Evolutionary conservation across 2,113 vertebrate species (phyloP), one percentile per base, ranked within the genome.

Genomic region (Nematolebias whitei): DNA sequence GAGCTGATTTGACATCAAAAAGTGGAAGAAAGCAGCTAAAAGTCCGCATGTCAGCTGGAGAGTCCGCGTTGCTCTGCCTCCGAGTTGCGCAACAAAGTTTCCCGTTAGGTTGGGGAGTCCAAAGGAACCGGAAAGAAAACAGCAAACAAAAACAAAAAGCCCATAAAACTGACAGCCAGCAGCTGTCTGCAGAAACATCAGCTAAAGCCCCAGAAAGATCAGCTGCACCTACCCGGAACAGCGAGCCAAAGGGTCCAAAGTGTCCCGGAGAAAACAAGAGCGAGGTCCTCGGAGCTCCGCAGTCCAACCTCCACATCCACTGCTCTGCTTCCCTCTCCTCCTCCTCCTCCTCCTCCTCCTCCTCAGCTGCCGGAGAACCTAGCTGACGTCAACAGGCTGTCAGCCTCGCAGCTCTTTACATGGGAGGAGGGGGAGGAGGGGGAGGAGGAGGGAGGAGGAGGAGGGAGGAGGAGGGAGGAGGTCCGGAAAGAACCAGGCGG

Each of bases 321-420:
- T 72, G 72, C 19, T 57, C 76, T 76, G 59, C 4, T 19, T 78
- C 56, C 76, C 64, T 43, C 63, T 64, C 60, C 67, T 80, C 78
- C 29, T 73, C 51, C 60, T 61, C 69, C 63, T 80, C 78, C 38
- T 73, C 50, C 69, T 76, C 76, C 62, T 65, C 72, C 52, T 63
- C 58, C 44, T 60, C 58, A 5, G 79, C 71, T 76, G 76, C 79
- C 68, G 71, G 74, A 78, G 11, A 83, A 79, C 74, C 84, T 83
- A 64, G 70, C 58, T 92, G 90, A 92, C 91, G 91, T 92, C 91
- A 92, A 22, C 81, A 24, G 45, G 73, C 80, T 9, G 72, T 63
- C 66, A 0, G 76, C 59, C 61, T 74, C 53, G 41, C 8, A 69
- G 81, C 71, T 66, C 61, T 76, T 24, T 70, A 79, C 74, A 76